Conservation (phyloP, 2,113 vertebrate genomes). For the Lucifuga dentata region DNA sequence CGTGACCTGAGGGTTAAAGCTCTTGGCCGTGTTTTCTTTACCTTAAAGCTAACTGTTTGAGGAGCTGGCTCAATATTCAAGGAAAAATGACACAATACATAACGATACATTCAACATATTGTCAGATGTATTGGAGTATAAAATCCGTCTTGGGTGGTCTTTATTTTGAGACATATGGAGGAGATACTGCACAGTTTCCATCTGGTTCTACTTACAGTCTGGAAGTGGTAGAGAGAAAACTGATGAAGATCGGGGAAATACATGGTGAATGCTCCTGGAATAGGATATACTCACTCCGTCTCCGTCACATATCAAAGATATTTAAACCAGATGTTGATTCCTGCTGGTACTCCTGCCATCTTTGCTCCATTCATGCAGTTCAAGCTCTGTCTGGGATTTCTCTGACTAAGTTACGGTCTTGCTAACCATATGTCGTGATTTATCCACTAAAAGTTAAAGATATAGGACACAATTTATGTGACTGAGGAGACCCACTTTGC, state of each 20-base stretch:
- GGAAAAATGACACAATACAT: constrained; percentile 2
- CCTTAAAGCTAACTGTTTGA: not conserved
- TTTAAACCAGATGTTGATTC: constrained; percentile 71
- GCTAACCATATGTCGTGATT: not conserved
- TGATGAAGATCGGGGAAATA: constrained; percentile 41
- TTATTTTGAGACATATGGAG: constrained; percentile 21
- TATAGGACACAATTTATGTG: not conserved
- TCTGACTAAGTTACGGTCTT: not conserved
- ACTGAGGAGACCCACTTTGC: not conserved
- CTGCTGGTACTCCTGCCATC: constrained; percentile 10
- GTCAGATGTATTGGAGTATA: constrained; percentile 29
- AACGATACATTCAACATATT: not conserved
- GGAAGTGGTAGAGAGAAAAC: constrained; percentile 41
- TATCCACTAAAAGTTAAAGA: not conserved
- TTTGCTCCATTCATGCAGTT: constrained; percentile 19
- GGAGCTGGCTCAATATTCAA: not conserved
- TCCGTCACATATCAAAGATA: constrained; percentile 57
- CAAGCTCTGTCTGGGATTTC: constrained; percentile 8
- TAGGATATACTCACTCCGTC: constrained; percentile 26
- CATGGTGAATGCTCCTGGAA: constrained; percentile 50
- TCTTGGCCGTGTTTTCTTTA: not conserved
- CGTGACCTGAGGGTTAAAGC: too few relatives aligned
- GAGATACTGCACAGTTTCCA: constrained; percentile 52
- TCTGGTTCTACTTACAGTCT: constrained; percentile 69
- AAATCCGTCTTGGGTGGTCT: constrained; percentile 49